Percentiles rank a stretch among this genome's conserved stretches.
phyloP scores from a whole-genome alignment of 2,888 invertebrate species.

The Diarsia rubi region DNA sequence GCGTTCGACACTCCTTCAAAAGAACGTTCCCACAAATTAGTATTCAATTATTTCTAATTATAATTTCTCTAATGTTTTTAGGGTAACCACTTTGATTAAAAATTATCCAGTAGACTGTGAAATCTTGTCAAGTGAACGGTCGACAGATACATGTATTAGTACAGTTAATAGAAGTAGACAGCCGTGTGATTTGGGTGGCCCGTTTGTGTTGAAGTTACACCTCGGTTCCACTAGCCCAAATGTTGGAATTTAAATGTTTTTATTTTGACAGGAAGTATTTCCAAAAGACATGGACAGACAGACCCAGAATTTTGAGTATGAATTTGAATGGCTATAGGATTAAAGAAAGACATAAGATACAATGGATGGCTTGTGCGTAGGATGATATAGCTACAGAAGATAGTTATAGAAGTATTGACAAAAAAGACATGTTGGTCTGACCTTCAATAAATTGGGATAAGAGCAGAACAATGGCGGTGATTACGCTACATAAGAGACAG shows the following conservation, averaged over 20 bases:
- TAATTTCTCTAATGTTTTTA: slow-evolving; percentile 62
- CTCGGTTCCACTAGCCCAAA: slow-evolving; percentile 56
- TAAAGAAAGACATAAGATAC: not conserved
- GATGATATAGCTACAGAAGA: not conserved
- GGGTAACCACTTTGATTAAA: slow-evolving; percentile 75
- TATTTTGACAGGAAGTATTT: not conserved
- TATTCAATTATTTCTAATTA: slow-evolving; percentile 60
- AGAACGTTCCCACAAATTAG: slow-evolving; percentile 57
- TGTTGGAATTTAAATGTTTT: not conserved
- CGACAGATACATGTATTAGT: slow-evolving; percentile 76
- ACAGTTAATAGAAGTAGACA: slow-evolving; percentile 79
- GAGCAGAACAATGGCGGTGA: not conserved
- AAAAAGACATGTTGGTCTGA: not conserved
- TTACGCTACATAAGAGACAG: not conserved
- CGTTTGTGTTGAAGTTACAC: slow-evolving; percentile 67
- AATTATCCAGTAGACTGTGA: slow-evolving; percentile 79
- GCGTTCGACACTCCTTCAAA: slow-evolving; percentile 24
- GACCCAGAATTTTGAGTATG: not conserved
- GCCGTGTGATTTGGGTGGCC: slow-evolving; percentile 77
- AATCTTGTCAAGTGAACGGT: slow-evolving; percentile 80
- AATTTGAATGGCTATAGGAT: not conserved
- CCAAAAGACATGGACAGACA: not conserved
- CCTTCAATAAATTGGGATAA: not conserved
- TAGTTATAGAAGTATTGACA: not conserved
- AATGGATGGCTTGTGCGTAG: not conserved